A percentile compares a stretch with the other conserved stretches of the same genome.
phyloP scores from a whole-genome alignment of 2,888 invertebrate species.

The Drosophila mimica region DNA sequence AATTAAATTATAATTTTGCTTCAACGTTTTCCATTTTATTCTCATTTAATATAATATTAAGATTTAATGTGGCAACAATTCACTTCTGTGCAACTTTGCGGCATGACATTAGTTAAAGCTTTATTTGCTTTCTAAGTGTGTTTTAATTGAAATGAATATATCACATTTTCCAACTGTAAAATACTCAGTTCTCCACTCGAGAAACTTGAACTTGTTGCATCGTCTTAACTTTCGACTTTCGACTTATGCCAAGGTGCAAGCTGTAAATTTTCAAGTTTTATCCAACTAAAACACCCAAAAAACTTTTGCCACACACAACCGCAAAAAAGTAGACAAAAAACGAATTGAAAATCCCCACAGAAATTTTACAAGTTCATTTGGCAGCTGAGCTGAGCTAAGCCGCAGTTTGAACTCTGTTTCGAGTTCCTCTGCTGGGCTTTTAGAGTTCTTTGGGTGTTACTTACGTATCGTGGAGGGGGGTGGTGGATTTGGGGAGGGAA shows the following conservation, averaged over 20 bases:
- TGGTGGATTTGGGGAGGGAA: not conserved
- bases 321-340: slow-evolving; percentile 14
- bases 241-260: slow-evolving; percentile 52
- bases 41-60: not conserved
- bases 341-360: slow-evolving; percentile 22
- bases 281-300: slow-evolving; percentile 30
- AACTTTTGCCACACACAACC: slow-evolving; percentile 45
- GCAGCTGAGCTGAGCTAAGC: slow-evolving; percentile 48
- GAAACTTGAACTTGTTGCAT: slow-evolving; percentile 55
- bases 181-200: not conserved
- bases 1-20: not conserved
- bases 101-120: not conserved
- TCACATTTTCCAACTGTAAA: slow-evolving; percentile 17
- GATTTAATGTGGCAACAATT: not conserved
- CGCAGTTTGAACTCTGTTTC: slow-evolving; percentile 46
- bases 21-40: not conserved
- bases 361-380: slow-evolving; percentile 64
- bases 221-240: slow-evolving; percentile 40
- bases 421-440: slow-evolving; percentile 36
- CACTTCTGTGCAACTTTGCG: slow-evolving; percentile 5
- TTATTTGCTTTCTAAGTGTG: slow-evolving; percentile 18
- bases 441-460: slow-evolving; percentile 5
- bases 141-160: slow-evolving; percentile 58
- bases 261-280: slow-evolving; percentile 57
- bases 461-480: not conserved